Conservation (phyloP, 2,797 vertebrate species). For the Myotis findleyi region DNA sequence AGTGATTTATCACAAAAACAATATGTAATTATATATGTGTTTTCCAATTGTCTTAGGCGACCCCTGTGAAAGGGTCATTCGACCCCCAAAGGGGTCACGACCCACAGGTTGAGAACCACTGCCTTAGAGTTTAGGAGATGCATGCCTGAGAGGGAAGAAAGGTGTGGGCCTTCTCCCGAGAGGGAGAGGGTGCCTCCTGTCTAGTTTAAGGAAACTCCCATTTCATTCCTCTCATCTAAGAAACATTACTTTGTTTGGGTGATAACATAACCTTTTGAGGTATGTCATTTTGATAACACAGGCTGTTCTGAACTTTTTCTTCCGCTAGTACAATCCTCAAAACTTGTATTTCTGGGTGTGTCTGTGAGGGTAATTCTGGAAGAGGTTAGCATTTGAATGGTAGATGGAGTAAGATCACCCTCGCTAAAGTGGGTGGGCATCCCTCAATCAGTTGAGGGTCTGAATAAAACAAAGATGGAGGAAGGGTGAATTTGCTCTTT, state of each 20-base stretch:
- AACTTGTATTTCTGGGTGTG: not conserved
- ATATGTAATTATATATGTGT: no score
- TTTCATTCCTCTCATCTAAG: not conserved
- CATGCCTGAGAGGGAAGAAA: not conserved
- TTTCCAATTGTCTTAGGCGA: no score
- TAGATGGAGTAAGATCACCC: not conserved
- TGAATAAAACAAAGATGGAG: not conserved
- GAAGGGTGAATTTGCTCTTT: not conserved
- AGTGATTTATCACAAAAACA: no score
- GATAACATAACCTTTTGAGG: not conserved
- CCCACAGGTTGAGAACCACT: no score
- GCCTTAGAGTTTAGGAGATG: not conserved
- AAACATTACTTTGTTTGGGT: not conserved
- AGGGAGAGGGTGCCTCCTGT: not conserved
- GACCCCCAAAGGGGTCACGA: no score
- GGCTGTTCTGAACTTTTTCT: not conserved
- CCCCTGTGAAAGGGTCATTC: no score
- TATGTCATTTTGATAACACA: not conserved
- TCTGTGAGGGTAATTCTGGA: not conserved
- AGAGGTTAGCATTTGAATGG: not conserved
- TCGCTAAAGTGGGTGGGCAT: not conserved
- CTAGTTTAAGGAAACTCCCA: not conserved
- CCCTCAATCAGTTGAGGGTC: not conserved
- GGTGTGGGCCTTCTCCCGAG: not conserved
- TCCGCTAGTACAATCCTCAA: not conserved